Evolutionary conservation across 1,140 invertebrate genomes (phyloP), one percentile per base, ranked within the genome.

Genomic region (Lordiphosa collinella): DNA sequence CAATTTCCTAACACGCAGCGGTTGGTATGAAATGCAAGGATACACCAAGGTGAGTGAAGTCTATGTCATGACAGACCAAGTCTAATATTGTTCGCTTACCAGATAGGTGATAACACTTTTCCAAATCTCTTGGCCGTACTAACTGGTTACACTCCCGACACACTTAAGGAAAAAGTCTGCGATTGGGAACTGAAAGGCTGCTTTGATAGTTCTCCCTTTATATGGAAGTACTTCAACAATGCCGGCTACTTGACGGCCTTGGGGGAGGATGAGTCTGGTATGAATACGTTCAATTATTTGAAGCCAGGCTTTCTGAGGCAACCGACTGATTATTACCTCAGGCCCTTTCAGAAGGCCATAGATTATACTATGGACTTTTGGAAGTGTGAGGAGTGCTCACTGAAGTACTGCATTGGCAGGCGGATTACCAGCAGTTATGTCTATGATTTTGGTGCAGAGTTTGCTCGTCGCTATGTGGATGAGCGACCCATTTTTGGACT

Each of bases 261-360:
- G 48, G 93, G 91, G 0, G 96, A 97, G 90, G 96, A 98, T 82
- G 89, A 90, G 11, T 91, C 92, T 0, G 86, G 89, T 5, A 93
- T 96, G 7, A 92, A 93, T 1, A 94, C 94, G 0, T 97, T 97
- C 73, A 96, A 96, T 88, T 97, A 94, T 86, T 53, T 91, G 0
- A 95, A 94, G 79, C 90, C 90, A 7, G 96, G 96, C 0, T 98
- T 98, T 82, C 76, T 90, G 1, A 89, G 92, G n/a, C 92, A 92
- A 25, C 96, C 96, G 0, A 95, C 94, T 0, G 94, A 97, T 89
- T 96, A 95, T 72, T 97, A 96, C 59, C 90, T 93, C 11, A 89
- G 94, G 18, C 94, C 95, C 0, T 94, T 94, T 65, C 92, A 94
- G 65, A 78, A 92, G 50, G 92, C 92, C 1, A 91, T 92, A 18